phyloP scores from a whole-genome alignment of 2,797 vertebrate species.

The Sebastes vulpes region DNA sequence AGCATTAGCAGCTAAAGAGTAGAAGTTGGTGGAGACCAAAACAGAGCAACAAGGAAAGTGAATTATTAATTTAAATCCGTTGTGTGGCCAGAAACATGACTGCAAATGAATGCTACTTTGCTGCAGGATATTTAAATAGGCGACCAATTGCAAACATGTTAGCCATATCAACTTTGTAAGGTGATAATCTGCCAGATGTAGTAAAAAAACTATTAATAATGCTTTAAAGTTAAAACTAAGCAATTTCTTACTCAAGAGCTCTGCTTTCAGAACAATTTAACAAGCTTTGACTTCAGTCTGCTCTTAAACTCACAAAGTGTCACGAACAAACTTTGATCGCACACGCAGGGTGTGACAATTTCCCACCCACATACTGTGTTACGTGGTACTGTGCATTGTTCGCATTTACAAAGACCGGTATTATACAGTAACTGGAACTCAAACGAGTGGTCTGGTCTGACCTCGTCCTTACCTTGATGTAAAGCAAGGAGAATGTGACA shows the following conservation, averaged over 20 bases:
- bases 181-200: neutral
- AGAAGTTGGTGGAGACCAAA: neutral
- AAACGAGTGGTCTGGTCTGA: slow-evolving; percentile 1
- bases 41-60: neutral
- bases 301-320: neutral
- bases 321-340: neutral
- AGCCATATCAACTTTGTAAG: neutral
- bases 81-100: neutral
- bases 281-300: neutral
- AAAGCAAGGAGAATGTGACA: slow-evolving; percentile 13
- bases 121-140: neutral
- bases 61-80: neutral
- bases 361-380: slow-evolving; percentile 7
- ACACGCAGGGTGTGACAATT: neutral
- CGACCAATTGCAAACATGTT: neutral
- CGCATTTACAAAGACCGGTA: slow-evolving; percentile 22
- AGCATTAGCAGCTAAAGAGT: neutral
- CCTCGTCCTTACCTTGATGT: slow-evolving; percentile 25
- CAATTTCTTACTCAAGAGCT: neutral
- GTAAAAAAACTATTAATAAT: neutral
- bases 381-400: slow-evolving; percentile 6
- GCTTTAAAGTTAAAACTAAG: neutral
- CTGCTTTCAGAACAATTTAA: neutral
- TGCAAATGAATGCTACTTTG: neutral
- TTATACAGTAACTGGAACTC: slow-evolving; percentile 20